A percentile compares a stretch with the other conserved stretches of the same genome.
Evolutionary conservation across 2,113 vertebrate species (phyloP).

Genomic region (Aix galericulata): DNA sequence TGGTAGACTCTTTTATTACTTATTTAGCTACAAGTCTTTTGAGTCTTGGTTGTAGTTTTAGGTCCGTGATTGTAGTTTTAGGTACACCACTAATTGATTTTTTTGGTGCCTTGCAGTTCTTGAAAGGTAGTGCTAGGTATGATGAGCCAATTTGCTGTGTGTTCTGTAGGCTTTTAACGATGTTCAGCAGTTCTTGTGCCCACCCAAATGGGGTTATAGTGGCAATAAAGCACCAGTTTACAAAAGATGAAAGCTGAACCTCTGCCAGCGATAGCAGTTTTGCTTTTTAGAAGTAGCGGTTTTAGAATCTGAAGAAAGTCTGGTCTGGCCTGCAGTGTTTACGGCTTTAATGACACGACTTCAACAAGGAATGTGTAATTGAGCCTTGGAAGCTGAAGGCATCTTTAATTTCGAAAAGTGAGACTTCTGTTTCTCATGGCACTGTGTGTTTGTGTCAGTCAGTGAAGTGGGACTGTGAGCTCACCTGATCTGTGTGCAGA

Average conservation of each 20-base stretch:
- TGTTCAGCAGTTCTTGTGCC: neutral
- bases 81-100: neutral
- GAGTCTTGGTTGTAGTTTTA: neutral
- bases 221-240: neutral
- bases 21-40: neutral
- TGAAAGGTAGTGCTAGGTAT: neutral
- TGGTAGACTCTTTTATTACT: neutral
- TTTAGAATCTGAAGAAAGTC: neutral
- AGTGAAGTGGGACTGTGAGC: neutral
- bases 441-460: neutral
- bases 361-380: neutral
- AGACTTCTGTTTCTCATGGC: neutral
- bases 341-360: neutral
- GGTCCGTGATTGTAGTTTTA: neutral
- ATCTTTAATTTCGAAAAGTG: neutral
- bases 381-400: neutral
- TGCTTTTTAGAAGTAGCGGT: rapidly evolving
- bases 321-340: neutral
- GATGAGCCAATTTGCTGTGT: neutral
- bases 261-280: neutral
- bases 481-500: neutral
- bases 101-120: neutral
- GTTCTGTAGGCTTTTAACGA: rapidly evolving
- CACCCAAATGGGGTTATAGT: rapidly evolving
- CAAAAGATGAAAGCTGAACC: constrained; percentile 4